phyloP scores from a whole-genome alignment of 2,888 invertebrate genomes.

The Andrena marginata region DNA sequence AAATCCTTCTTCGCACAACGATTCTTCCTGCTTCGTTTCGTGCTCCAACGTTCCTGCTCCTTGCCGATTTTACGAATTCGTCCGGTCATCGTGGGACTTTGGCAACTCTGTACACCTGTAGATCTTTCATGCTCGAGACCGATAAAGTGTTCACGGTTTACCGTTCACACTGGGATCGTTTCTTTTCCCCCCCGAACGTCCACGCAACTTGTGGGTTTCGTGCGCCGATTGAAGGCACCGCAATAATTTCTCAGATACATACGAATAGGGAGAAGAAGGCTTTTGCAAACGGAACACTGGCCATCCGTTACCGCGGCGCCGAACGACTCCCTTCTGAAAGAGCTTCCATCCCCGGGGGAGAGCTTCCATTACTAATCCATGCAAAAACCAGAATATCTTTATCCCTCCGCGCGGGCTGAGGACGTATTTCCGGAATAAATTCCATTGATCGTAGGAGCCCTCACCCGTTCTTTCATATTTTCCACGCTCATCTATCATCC shows the following conservation, averaged over 20 bases:
- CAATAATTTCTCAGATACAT: constrained; percentile 58
- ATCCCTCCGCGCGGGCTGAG: constrained; percentile 82
- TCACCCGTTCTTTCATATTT: constrained; percentile 45
- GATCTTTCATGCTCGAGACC: neutral
- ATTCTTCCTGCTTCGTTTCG: constrained; percentile 30
- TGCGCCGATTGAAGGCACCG: constrained; percentile 51
- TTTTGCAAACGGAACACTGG: constrained; percentile 71
- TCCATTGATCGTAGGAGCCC: constrained; percentile 72
- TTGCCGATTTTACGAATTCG: neutral
- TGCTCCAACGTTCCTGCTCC: constrained; percentile 21
- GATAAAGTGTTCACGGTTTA: neutral
- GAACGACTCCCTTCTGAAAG: constrained; percentile 80
- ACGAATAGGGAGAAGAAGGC: constrained; percentile 61
- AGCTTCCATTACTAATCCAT: constrained; percentile 85
- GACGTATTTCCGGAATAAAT: constrained; percentile 85
- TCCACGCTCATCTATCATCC: constrained; percentile 21
- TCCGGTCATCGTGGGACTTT: neutral
- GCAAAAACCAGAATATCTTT: constrained; percentile 85
- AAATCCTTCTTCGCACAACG: constrained; percentile 35
- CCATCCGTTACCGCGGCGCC: constrained; percentile 78
- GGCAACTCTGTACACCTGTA: neutral
- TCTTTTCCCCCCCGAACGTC: neutral
- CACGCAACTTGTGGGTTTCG: constrained; percentile 23
- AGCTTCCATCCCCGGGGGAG: constrained; percentile 82
- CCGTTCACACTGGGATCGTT: neutral